Evolutionary conservation across 1,140 invertebrate species (phyloP).

Genomic region (Drosophila burlai): DNA sequence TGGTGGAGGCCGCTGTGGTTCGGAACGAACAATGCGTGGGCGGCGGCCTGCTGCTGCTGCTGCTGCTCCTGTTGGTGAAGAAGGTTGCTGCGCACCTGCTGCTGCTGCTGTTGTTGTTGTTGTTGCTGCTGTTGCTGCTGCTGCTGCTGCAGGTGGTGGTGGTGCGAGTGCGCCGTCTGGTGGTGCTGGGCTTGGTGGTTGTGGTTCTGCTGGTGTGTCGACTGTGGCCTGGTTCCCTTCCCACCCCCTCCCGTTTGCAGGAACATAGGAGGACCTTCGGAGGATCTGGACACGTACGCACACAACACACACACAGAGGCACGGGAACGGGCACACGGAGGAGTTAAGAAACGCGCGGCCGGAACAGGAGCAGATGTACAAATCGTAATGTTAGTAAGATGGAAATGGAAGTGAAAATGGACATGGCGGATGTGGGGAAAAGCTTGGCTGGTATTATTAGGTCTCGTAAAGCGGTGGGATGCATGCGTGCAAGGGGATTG

Average conservation of each 20-base stretch:
- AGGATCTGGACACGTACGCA: conserved; percentile 66
- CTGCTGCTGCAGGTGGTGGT: conserved; percentile 61
- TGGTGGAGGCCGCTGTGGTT: conserved; percentile 49
- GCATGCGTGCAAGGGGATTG: conserved; percentile 6
- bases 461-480: conserved; percentile 14
- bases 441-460: conserved; percentile 24
- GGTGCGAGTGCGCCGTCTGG: conserved; percentile 59
- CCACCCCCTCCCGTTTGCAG: conserved; percentile 84
- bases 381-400: conserved; percentile 79
- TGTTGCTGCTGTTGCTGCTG: conserved; percentile 42
- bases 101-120: conserved; percentile 24
- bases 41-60: conserved; percentile 32
- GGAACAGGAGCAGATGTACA: conserved; percentile 70
- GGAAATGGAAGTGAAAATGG: conserved; percentile 56
- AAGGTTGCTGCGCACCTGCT: conserved; percentile 15
- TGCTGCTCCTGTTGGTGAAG: conserved; percentile 37
- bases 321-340: conserved; percentile 45
- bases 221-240: conserved; percentile 83
- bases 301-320: conserved; percentile 32
- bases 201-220: conserved; percentile 73
- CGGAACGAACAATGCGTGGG: conserved; percentile 61
- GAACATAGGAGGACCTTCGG: conserved; percentile 84
- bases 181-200: conserved; percentile 69
- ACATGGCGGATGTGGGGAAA: conserved; percentile 13
- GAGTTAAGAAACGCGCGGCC: conserved; percentile 34